Conservation (phyloP, 1,140 invertebrate species). For the Steinernema feltiae region DNA sequence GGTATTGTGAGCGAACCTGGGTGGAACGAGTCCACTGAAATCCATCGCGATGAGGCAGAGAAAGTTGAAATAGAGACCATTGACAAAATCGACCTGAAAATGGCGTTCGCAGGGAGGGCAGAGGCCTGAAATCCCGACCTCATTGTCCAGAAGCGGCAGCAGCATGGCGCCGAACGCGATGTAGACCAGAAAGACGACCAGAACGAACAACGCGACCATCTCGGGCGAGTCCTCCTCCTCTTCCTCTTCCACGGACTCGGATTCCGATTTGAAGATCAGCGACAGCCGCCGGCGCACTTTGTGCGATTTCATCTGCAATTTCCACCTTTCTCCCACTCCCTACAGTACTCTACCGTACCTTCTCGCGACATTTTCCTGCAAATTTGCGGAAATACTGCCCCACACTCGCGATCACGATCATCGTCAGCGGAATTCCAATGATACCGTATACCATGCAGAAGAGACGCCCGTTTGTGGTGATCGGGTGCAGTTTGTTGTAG, state of each 20-base stretch:
- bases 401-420: neutral
- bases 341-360: neutral
- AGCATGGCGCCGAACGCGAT: neutral
- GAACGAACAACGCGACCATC: neutral
- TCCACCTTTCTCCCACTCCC: neutral
- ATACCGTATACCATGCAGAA: neutral
- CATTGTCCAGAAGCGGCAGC: neutral
- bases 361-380: constrained; percentile 40
- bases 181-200: neutral
- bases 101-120: constrained; percentile 15
- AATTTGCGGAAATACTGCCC: constrained; percentile 34
- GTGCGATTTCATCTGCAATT: neutral
- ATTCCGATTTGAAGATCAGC: neutral
- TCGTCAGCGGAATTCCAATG: neutral
- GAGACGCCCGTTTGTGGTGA: neutral
- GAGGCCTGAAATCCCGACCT: neutral
- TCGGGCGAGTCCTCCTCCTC: neutral
- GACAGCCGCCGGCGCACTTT: neutral
- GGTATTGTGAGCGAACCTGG: too few relatives aligned
- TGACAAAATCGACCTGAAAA: neutral
- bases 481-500: neutral
- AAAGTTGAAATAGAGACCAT: neutral
- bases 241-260: too few relatives aligned
- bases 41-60: neutral
- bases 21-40: neutral